Evolutionary conservation across 2,113 vertebrate genomes (phyloP).

Genomic region (Myanophis thanlyinensis): DNA sequence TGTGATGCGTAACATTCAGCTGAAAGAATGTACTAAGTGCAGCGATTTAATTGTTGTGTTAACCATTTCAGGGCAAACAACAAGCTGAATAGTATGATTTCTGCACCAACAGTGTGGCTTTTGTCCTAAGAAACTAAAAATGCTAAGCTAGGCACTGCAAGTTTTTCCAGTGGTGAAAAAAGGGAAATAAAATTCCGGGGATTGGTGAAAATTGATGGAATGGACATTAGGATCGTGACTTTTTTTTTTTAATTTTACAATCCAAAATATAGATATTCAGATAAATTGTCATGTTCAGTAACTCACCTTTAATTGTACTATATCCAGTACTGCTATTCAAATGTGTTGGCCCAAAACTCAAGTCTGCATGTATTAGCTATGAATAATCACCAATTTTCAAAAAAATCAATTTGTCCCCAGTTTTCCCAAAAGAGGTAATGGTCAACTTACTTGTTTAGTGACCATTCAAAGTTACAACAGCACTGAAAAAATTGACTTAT

Average conservation of each 20-base stretch:
- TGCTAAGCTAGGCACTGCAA: neutral
- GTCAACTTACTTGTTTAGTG: too few relatives aligned
- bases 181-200: neutral
- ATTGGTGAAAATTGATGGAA: neutral
- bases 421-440: neutral
- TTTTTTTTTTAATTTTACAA: neutral
- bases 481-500: too few relatives aligned
- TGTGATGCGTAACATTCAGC: slow-evolving; percentile 1
- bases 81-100: neutral
- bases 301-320: neutral
- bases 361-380: neutral
- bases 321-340: slow-evolving; percentile 30
- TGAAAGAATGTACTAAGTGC: neutral
- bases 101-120: neutral
- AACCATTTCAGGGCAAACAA: slow-evolving; percentile 3
- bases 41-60: slow-evolving; percentile 1
- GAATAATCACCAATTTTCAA: neutral
- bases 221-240: neutral
- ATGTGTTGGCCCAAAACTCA: neutral
- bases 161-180: neutral
- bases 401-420: neutral
- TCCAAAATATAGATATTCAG: neutral
- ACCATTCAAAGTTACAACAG: too few relatives aligned
- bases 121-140: neutral
- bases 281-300: neutral